Base-by-base conservation (phyloP, 1,140 invertebrate genomes). In the Cardiocondyla obscurior region DNA sequence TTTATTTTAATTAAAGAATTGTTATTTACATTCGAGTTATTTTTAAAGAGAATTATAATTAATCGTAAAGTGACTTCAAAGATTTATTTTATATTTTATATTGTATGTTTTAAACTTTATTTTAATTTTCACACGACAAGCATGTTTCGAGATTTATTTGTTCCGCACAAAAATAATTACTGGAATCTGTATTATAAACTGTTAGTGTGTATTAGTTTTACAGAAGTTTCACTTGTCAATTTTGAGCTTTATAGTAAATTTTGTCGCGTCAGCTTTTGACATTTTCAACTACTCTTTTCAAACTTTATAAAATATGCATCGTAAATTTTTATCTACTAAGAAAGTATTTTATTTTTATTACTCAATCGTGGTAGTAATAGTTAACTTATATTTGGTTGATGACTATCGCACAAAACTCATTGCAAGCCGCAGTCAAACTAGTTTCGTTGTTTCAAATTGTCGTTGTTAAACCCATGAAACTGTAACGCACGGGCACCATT, bases 381-480 rank as follows among this genome's bases (percentile, higher is more conserved):
- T 12, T 39, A 69, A 67, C 6, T 65, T 33, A 22, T 42, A 53
- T 30, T 30, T 49, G 12, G 14, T 4, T 51, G 19, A 60, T 62
- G 39, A 53, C 22, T 39, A 12, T 30, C 39, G 28, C 28, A 55
- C 14, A 79, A 79, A 79, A 79, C 46, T 79, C 33, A 42, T 79
- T 42, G 46, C 25, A 19, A 69, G 3, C 22, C 33, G 74, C 33
- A 67, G 28, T 42, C 25, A 55, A 79, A 67, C 62, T 79, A 69
- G 2, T 25, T 51, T 39, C 33, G 33, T 39, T 25, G 46, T 39
- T 53, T 25, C 58, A 51, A 49, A 62, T 65, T 65, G 30, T 77
- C 46, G 46, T 77, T 67, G 44, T 30, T 79, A 69, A 55, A 79
- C 1, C 49, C 22, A 46, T 30, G 49, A 42, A 77, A 79, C 62